A percentile compares a stretch with the other conserved stretches of the same genome.
These are phyloP conservation scores for Diogma glabrata DNA, from an alignment of 2,888 invertebrate genomes.

Conservation along the genomic window DNA sequence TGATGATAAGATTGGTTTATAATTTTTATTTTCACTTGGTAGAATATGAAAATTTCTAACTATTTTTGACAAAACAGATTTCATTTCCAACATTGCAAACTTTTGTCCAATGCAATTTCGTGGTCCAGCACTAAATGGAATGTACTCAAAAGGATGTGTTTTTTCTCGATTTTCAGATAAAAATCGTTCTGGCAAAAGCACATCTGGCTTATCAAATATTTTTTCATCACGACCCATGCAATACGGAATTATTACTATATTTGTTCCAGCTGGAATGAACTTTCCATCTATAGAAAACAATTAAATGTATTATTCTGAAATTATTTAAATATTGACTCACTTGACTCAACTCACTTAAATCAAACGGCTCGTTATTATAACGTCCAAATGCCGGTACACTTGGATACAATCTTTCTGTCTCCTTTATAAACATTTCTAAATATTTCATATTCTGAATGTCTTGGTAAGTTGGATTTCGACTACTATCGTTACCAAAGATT, in stretches of 20 bases:
- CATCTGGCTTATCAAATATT: slow-evolving; percentile 28
- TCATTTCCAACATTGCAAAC: slow-evolving; percentile 43
- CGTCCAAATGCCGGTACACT: slow-evolving; percentile 30
- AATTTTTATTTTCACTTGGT: slow-evolving; percentile 29
- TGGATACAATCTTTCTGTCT: slow-evolving; percentile 29
- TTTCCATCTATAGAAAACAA: slow-evolving; percentile 27
- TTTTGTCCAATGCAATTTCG: slow-evolving; percentile 48
- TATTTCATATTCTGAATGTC: slow-evolving; percentile 31
- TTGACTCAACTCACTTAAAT: slow-evolving; percentile 29
- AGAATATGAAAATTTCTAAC: slow-evolving; percentile 38
- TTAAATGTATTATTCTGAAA: neutral
- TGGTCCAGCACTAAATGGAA: slow-evolving; percentile 53
- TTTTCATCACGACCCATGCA: slow-evolving; percentile 16
- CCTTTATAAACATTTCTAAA: slow-evolving; percentile 31
- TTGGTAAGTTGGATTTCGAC: slow-evolving; percentile 25
- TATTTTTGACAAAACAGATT: slow-evolving; percentile 40
- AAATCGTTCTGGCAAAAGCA: slow-evolving; percentile 42
- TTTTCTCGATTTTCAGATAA: slow-evolving; percentile 28
- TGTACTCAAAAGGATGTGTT: slow-evolving; percentile 40
- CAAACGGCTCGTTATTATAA: slow-evolving; percentile 24
- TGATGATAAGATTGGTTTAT: slow-evolving; percentile 35
- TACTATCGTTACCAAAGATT: slow-evolving; percentile 35
- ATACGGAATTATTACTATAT: slow-evolving; percentile 21
- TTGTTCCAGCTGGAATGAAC: slow-evolving; percentile 24
- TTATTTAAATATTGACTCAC: slow-evolving; percentile 19